Percentiles rank a stretch among this genome's conserved stretches.
Conservation (phyloP, 2,888 invertebrate species). For the Plutella xylostella region DNA sequence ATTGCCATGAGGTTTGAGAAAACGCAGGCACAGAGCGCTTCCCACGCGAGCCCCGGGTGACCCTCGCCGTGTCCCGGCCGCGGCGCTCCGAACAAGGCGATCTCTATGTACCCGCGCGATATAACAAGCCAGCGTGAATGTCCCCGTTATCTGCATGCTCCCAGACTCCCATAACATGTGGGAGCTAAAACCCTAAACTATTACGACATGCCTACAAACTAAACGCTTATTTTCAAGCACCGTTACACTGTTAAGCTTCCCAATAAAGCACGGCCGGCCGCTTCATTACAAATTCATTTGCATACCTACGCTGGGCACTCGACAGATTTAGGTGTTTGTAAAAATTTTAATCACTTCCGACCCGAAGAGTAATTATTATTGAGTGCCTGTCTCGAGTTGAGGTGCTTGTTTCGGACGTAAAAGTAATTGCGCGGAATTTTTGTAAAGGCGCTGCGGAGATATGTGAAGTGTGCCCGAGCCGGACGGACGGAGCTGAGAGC, state of each 20-base stretch:
- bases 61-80: slow-evolving; percentile 26
- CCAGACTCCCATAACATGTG: slow-evolving; percentile 25
- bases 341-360: neutral
- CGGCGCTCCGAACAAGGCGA: slow-evolving; percentile 26
- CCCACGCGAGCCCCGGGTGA: slow-evolving; percentile 21
- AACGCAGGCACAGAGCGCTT: neutral
- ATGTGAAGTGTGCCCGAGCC: too few relatives aligned
- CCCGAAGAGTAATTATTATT: neutral
- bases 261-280: neutral
- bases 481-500: too few relatives aligned
- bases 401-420: too few relatives aligned
- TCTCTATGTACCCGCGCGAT: slow-evolving; percentile 30
- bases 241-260: slow-evolving; percentile 16
- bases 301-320: neutral
- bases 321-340: too few relatives aligned
- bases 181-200: slow-evolving; percentile 24
- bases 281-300: neutral
- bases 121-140: slow-evolving; percentile 39
- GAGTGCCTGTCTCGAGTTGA: neutral
- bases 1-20: too few relatives aligned
- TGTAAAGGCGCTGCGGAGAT: too few relatives aligned
- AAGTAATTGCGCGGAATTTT: too few relatives aligned
- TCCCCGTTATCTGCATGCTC: slow-evolving; percentile 38
- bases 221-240: slow-evolving; percentile 4
- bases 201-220: slow-evolving; percentile 5